A percentile compares a stretch with the other conserved stretches of the same genome.
These are phyloP conservation scores for Bombylius discolor DNA, from an alignment of 2,888 invertebrate species.

Conservation along the genomic window DNA sequence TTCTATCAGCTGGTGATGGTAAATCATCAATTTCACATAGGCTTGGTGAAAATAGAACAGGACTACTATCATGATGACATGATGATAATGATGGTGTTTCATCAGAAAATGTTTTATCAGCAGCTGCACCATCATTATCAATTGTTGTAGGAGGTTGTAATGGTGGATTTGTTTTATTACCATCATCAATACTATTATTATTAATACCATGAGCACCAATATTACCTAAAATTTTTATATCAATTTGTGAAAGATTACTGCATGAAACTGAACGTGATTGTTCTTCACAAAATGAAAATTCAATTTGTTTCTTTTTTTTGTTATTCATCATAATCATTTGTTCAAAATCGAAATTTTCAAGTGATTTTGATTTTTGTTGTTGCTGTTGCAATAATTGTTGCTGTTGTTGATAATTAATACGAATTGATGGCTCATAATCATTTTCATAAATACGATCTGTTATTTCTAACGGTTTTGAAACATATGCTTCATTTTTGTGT, in stretches of 20 bases:
- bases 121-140: conserved; percentile 1
- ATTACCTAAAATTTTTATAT: conserved; percentile 10
- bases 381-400: background rate
- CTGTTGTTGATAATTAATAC: conserved; percentile 7
- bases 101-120: background rate
- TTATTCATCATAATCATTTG: background rate
- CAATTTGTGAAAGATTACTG: conserved; percentile 15
- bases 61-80: conserved; percentile 12
- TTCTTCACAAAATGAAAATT: conserved; percentile 12
- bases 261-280: conserved; percentile 22
- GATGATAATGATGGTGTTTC: conserved; percentile 2
- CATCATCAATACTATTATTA: too few relatives aligned
- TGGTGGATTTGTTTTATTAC: background rate
- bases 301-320: background rate
- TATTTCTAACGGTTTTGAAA: conserved; percentile 32
- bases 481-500: conserved; percentile 29
- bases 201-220: background rate
- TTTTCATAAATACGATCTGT: conserved; percentile 24
- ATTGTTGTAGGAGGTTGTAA: too few relatives aligned
- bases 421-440: conserved; percentile 10
- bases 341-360: conserved; percentile 11
- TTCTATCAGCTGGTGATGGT: conserved; percentile 16
- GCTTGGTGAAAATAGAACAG: conserved; percentile 22
- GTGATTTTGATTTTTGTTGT: conserved; percentile 19
- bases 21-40: conserved; percentile 21